Evolutionary conservation across 2,797 vertebrate species (phyloP).

Genomic region (Moxostoma hubbsi): DNA sequence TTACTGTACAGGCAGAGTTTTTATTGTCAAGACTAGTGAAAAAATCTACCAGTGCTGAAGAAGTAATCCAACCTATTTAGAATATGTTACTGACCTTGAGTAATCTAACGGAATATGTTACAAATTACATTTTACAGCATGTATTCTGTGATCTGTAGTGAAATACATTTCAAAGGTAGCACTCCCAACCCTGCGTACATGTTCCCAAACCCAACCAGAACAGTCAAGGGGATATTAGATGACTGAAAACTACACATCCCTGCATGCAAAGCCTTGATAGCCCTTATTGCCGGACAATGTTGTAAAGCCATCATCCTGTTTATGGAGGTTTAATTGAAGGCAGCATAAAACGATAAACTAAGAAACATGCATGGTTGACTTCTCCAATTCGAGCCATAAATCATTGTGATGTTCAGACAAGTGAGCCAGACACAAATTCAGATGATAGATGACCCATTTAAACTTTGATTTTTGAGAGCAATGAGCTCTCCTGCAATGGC

Average conservation of each 20-base stretch:
- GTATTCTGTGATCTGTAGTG: too few relatives aligned
- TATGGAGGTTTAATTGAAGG: slow-evolving; percentile 99
- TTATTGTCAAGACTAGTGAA: too few relatives aligned
- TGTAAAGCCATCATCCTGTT: slow-evolving; percentile 99
- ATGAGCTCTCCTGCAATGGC: slow-evolving; percentile 96
- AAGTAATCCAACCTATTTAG: too few relatives aligned
- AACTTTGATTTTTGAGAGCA: slow-evolving; percentile 99
- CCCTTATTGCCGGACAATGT: slow-evolving; percentile 98
- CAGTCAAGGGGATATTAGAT: slow-evolving; percentile 75
- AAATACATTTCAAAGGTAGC: too few relatives aligned
- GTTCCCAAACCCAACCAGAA: slow-evolving; percentile 18
- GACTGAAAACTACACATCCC: slow-evolving; percentile 74
- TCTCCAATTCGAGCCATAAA: slow-evolving; percentile 99
- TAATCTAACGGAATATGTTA: too few relatives aligned
- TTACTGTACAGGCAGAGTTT: too few relatives aligned
- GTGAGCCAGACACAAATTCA: slow-evolving; percentile 99
- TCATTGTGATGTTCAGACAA: slow-evolving; percentile 99
- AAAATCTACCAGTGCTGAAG: too few relatives aligned
- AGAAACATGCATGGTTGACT: slow-evolving; percentile 99
- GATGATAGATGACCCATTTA: slow-evolving; percentile 99
- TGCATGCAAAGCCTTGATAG: slow-evolving; percentile 83
- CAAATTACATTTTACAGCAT: too few relatives aligned
- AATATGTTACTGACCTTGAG: too few relatives aligned
- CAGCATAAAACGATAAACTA: slow-evolving; percentile 99
- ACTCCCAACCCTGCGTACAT: neutral